phyloP scores from a whole-genome alignment of 2,888 invertebrate genomes.

The Xanthorhoe designata region DNA sequence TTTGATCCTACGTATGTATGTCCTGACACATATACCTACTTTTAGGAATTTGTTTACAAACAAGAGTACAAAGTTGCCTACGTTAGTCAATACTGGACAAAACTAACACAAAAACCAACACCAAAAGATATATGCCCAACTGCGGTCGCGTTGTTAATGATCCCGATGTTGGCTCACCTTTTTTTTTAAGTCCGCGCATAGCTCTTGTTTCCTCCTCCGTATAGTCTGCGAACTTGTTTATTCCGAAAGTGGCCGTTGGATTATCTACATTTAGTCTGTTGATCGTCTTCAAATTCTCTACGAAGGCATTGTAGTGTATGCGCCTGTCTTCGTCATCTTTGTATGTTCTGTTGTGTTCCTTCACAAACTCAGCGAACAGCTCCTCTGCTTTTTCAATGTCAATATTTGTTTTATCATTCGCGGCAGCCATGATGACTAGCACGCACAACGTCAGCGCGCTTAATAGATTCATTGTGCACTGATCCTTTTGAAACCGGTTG shows the following conservation, averaged over 20 bases:
- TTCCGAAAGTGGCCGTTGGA: constrained; percentile 47
- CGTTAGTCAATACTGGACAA: background rate
- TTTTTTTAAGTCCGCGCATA: constrained; percentile 40
- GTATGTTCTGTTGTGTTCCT: background rate
- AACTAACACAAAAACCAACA: background rate
- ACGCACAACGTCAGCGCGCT: constrained; percentile 37
- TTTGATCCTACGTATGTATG: too few species aligned
- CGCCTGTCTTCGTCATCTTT: constrained; percentile 4
- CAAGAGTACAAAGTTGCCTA: background rate
- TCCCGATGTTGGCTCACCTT: background rate
- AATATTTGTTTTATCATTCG: background rate
- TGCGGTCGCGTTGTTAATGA: background rate
- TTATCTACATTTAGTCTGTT: constrained; percentile 36
- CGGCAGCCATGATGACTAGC: constrained; percentile 40
- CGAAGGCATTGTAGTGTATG: constrained; percentile 2
- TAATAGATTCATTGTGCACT: constrained; percentile 31
- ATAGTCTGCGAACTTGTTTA: constrained; percentile 61
- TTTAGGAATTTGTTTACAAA: background rate
- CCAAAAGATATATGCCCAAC: background rate
- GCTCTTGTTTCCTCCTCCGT: constrained; percentile 49
- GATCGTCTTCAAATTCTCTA: constrained; percentile 14
- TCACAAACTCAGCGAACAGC: constrained; percentile 53
- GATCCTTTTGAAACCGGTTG: background rate
- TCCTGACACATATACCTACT: too few species aligned
- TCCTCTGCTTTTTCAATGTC: constrained; percentile 48